Evolutionary conservation across 1,140 invertebrate genomes (phyloP), one percentile per base, ranked within the genome.

Genomic region (Venturia canescens): DNA sequence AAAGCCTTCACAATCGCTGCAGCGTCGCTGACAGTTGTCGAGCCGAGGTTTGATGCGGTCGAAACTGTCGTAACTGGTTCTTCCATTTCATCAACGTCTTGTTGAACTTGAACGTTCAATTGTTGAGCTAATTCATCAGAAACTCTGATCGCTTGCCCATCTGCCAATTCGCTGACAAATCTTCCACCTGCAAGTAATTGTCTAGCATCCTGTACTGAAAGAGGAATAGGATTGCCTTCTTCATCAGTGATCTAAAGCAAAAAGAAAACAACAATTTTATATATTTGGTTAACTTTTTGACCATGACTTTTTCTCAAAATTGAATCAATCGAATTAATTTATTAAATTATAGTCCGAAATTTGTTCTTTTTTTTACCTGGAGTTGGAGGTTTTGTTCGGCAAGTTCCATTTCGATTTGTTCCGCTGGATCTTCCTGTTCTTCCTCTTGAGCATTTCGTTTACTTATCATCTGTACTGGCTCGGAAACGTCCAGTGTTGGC

Each of bases 181-280:
- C 90, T 92, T 78, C 92, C 92, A 69, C 93, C 90, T 0, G 92
- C 90, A 21, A 93, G 81, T 80, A 93, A 87, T 48, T 92, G 91
- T 78, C 92, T 88, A 11, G 95, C 95, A 86, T 95, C 94, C 84
- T 94, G 93, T 83, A 95, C 93, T 0, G 94, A 95, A 81, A 96
- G 93, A 76, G 94, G 94, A 38, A 96, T 91, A 9, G 94, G 93
- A 89, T 95, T 95, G 16, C 95, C 95, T 74, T 94, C 92, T 82
- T 94, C 93, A 89, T 95, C 95, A 4, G 93, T 94, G 31, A 95
- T 93, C 92, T 95, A 88, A 18, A 84, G 87, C 57, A 66, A 78
- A 21, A 79, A 48, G 18, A 77, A 29, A 38, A 63, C 21, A n/a
- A 67, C 77, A 70, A 76, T 27, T 63, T n/a, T 53, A 53, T 1